A percentile compares a stretch with the other conserved stretches of the same genome.
These are phyloP conservation scores for Apteryx owenii DNA, from an alignment of 2,113 vertebrate genomes.

Conservation along the genomic window DNA sequence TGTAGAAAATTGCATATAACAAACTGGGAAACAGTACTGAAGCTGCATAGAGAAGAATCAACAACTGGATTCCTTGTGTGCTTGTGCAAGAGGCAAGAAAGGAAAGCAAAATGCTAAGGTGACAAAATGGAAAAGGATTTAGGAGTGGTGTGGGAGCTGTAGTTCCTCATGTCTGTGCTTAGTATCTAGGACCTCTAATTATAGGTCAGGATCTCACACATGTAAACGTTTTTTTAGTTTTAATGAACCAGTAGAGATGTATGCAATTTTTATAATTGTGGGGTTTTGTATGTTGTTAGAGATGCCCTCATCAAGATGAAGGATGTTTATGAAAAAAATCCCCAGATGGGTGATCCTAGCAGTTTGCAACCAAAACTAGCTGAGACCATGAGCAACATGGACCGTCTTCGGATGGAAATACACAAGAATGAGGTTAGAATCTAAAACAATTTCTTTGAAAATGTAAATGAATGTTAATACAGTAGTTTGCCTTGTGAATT, in stretches of 20 bases:
- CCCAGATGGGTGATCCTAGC: slow-evolving; percentile 96
- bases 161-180: background rate
- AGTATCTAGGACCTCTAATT: background rate
- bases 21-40: background rate
- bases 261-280: background rate
- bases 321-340: slow-evolving; percentile 99
- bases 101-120: background rate
- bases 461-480: background rate
- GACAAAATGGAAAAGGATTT: background rate
- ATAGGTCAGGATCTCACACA: background rate
- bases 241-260: background rate
- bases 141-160: background rate
- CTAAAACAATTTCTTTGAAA: background rate
- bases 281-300: slow-evolving; percentile 58
- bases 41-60: background rate
- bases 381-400: slow-evolving; percentile 96
- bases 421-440: slow-evolving; percentile 94
- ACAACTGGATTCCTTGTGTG: background rate
- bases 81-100: background rate
- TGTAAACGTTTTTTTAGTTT: background rate
- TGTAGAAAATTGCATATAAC: background rate
- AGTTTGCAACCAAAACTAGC: slow-evolving; percentile 96
- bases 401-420: slow-evolving; percentile 94
- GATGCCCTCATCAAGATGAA: slow-evolving; percentile 99
- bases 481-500: background rate